These are phyloP conservation scores for Noctua janthe DNA, from an alignment of 2,888 invertebrate genomes.

Conservation along the genomic window DNA sequence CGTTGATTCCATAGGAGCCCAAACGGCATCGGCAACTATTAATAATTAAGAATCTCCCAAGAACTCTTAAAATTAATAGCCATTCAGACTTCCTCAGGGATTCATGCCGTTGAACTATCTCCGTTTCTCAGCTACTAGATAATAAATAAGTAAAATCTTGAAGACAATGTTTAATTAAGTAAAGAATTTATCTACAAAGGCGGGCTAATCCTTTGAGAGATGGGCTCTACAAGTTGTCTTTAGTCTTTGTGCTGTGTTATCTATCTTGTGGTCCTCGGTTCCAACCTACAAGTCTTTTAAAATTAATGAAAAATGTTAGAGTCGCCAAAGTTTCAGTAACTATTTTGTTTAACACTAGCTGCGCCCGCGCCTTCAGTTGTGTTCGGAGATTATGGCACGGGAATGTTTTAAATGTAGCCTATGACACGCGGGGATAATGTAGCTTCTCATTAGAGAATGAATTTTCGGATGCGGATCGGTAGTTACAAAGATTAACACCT, in stretches of 20 bases:
- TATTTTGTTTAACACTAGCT: too few species aligned
- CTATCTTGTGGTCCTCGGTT: not conserved
- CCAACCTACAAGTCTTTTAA: not conserved
- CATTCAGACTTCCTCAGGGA: constrained; percentile 2
- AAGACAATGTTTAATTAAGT: constrained; percentile 47
- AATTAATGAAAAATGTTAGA: too few species aligned
- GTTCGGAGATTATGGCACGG: too few species aligned
- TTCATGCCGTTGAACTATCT: constrained; percentile 17
- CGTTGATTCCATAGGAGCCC: too few species aligned
- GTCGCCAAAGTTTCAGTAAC: too few species aligned
- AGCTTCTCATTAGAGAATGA: too few species aligned
- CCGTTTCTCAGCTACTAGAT: not conserved
- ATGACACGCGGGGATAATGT: too few species aligned
- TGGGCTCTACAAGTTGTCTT: constrained; percentile 41
- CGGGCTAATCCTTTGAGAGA: constrained; percentile 40
- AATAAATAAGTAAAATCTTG: constrained; percentile 34
- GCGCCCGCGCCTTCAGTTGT: too few species aligned
- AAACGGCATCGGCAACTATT: not conserved
- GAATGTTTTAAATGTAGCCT: too few species aligned
- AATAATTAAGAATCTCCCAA: not conserved
- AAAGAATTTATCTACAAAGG: constrained; percentile 31
- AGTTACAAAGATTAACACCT: too few species aligned
- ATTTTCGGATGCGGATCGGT: too few species aligned
- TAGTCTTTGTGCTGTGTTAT: constrained; percentile 19
- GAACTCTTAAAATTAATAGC: constrained; percentile 26